Evolutionary conservation across 2,113 vertebrate genomes (phyloP), one percentile per base, ranked within the genome.

Genomic region (Pelmatolapia mariae): DNA sequence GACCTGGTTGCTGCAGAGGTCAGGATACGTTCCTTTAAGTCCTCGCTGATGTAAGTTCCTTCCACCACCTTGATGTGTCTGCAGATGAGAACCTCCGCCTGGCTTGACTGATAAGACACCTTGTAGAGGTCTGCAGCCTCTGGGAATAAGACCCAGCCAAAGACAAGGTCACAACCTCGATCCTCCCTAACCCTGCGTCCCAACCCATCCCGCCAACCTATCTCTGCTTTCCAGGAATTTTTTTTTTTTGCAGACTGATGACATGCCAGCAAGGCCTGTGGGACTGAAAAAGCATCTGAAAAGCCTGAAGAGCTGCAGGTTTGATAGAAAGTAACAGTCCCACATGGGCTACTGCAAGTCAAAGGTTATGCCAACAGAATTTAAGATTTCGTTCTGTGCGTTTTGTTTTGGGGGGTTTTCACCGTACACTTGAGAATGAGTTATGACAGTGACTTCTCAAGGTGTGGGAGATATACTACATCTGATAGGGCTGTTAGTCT

Each of bases 121-220:
- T 89, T 31, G 50, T 24, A 5, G 9, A 80, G 54, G 80, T 56
- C 26, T 29, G 82, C 83, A 57, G 68, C 66, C 45, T 26, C 82
- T 79, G 90, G 86, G 81, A 92, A 71, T 90, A 43, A 83, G 84
- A 85, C 88, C 83, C 82, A 22, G 18, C 81, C 73, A 87, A 86
- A 92, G 89, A 90, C 92, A 89, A 94, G 93, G 93, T 94, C 90
- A 85, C 59, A 52, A 94, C 94, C 93, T 87, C 85, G n/a, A 56
- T 59, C 53, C 80, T 26, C 54, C 33, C 59, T 11, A 66, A 73
- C 81, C 63, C 54, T 24, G 26, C 79, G 7, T 22, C 68, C 36
- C 33, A 7, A 26, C 4, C 83, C 8, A 4, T 36, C 6, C 7
- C 80, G 12, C 47, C 59, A 18, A 59, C 79, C 78, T 63, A 26